These are phyloP conservation scores for Drosophila imparisetae DNA, from an alignment of 2,888 invertebrate species.

Conservation along the genomic window DNA sequence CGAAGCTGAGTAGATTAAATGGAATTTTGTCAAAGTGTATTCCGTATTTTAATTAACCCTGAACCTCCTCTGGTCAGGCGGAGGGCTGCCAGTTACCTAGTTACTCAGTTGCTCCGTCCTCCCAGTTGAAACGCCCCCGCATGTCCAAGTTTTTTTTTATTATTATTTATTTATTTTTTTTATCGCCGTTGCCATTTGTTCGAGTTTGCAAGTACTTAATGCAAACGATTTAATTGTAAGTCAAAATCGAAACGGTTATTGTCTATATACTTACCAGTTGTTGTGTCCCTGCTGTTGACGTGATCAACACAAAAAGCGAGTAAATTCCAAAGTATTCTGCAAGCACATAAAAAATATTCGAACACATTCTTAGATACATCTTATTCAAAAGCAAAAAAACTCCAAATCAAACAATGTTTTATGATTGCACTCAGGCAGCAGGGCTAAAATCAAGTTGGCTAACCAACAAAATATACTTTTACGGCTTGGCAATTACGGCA, in stretches of 20 bases:
- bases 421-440: conserved; percentile 10
- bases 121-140: neutral
- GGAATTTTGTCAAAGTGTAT: conserved; percentile 74
- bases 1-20: conserved; percentile 73
- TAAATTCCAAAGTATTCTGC: conserved; percentile 58
- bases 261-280: conserved; percentile 41
- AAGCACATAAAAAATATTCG: conserved; percentile 26
- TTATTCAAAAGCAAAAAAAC: neutral
- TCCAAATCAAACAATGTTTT: conserved; percentile 38
- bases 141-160: neutral
- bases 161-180: neutral
- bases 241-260: neutral
- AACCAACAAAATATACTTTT: conserved; percentile 36
- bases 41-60: conserved; percentile 69
- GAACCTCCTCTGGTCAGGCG: neutral
- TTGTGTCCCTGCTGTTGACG: conserved; percentile 10
- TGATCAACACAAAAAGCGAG: conserved; percentile 41
- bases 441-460: conserved; percentile 14
- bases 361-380: conserved; percentile 24
- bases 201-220: conserved; percentile 27
- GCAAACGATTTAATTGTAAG: conserved; percentile 23
- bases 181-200: neutral
- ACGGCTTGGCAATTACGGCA: conserved; percentile 9
- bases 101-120: neutral
- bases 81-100: neutral